phyloP scores from a whole-genome alignment of 1,140 invertebrate species.

The Drosophila miranda region DNA sequence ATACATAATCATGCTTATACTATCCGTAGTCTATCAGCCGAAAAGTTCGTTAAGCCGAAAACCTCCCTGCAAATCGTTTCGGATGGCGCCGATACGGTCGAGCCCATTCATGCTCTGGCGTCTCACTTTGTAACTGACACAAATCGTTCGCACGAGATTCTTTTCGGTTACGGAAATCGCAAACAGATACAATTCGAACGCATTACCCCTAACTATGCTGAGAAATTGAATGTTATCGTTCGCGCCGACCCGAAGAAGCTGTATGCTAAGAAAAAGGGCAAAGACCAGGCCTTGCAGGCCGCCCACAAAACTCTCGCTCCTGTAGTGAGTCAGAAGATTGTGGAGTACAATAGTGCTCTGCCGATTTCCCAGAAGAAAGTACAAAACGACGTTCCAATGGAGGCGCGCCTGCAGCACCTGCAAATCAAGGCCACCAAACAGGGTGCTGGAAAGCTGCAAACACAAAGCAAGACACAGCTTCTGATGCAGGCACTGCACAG shows the following conservation, averaged over 20 bases:
- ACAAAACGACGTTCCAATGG: slow-evolving; percentile 88
- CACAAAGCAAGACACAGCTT: slow-evolving; percentile 88
- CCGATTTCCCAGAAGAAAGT: slow-evolving; percentile 83
- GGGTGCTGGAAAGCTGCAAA: slow-evolving; percentile 82
- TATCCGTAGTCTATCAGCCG: slow-evolving; percentile 83
- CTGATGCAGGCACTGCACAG: slow-evolving; percentile 90
- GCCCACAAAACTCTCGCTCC: slow-evolving; percentile 83
- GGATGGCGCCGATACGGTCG: slow-evolving; percentile 83
- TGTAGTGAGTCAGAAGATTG: slow-evolving; percentile 78
- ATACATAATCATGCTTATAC: background rate
- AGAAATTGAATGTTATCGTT: slow-evolving; percentile 85
- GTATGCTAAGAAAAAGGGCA: slow-evolving; percentile 80
- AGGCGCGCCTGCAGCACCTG: slow-evolving; percentile 89
- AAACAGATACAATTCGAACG: slow-evolving; percentile 86
- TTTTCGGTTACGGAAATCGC: slow-evolving; percentile 85
- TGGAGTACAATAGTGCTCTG: slow-evolving; percentile 73
- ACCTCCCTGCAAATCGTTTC: slow-evolving; percentile 88
- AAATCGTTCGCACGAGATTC: slow-evolving; percentile 78
- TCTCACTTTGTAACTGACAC: slow-evolving; percentile 83
- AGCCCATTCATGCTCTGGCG: slow-evolving; percentile 84
- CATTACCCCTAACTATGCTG: slow-evolving; percentile 84
- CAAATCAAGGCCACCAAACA: slow-evolving; percentile 82
- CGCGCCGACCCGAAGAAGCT: slow-evolving; percentile 83
- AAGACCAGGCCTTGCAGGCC: slow-evolving; percentile 59
- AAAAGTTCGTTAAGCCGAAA: slow-evolving; percentile 89